Percentiles rank a stretch among this genome's conserved stretches.
Conservation (phyloP, 2,888 invertebrate genomes). For the Adineta ricciae region DNA sequence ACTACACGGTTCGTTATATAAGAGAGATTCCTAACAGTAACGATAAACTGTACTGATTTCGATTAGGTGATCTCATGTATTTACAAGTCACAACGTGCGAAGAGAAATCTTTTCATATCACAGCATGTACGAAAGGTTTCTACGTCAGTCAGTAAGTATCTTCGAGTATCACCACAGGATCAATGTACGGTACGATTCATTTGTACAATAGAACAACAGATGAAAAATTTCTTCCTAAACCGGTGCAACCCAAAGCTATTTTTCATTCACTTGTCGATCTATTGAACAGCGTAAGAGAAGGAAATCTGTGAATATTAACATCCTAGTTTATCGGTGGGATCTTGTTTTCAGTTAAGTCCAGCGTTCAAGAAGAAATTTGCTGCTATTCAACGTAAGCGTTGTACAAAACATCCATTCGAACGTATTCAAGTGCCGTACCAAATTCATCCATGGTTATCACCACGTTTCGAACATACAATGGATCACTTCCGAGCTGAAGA, state of each 20-base stretch:
- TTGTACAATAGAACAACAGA: constrained; percentile 61
- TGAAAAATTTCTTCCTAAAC: constrained; percentile 85
- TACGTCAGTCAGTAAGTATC: constrained; percentile 70
- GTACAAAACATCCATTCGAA: constrained; percentile 84
- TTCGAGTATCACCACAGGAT: not conserved
- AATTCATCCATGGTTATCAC: constrained; percentile 85
- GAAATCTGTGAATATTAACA: too few relatives aligned
- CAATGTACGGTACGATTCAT: too few relatives aligned
- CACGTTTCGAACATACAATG: constrained; percentile 79
- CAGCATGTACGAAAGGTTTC: constrained; percentile 89
- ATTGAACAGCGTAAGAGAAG: constrained; percentile 60
- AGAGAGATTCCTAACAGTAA: too few relatives aligned
- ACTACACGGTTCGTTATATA: constrained; percentile 50
- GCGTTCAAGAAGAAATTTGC: constrained; percentile 63
- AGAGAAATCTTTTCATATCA: constrained; percentile 86
- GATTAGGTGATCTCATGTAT: constrained; percentile 76
- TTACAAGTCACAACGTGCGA: constrained; percentile 86
- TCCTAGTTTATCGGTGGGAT: too few relatives aligned
- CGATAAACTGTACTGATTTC: too few relatives aligned
- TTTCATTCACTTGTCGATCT: constrained; percentile 85
- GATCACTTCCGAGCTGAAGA: constrained; percentile 96
- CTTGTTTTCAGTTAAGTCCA: constrained; percentile 44
- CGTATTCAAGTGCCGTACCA: constrained; percentile 95
- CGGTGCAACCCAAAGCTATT: constrained; percentile 66
- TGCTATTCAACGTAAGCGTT: constrained; percentile 42